phyloP scores from a whole-genome alignment of 2,797 vertebrate species.

The Propithecus perrieri region DNA sequence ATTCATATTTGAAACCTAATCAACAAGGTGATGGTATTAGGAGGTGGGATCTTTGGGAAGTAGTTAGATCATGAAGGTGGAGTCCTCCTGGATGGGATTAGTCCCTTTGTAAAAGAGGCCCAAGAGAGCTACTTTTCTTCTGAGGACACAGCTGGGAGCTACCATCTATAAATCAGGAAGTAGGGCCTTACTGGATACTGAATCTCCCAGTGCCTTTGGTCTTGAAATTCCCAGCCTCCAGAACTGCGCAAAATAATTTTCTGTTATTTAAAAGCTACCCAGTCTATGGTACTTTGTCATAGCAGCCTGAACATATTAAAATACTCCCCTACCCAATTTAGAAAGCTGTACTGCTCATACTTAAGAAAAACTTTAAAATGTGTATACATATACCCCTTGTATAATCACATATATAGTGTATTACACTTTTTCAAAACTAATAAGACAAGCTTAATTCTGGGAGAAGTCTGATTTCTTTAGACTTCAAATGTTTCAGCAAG shows the following conservation, averaged over 20 bases:
- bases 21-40: not conserved
- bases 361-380: not conserved
- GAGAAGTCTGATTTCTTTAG: not conserved
- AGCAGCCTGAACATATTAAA: not conserved
- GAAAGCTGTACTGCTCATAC: not conserved
- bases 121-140: not conserved
- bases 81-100: too few species aligned
- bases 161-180: not conserved
- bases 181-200: rapidly evolving
- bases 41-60: not conserved
- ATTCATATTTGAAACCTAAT: not conserved
- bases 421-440: not conserved
- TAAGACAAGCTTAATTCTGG: not conserved
- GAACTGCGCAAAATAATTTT: not conserved
- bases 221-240: not conserved
- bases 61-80: not conserved
- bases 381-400: too few species aligned
- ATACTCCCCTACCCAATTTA: not conserved
- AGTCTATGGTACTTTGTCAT: not conserved
- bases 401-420: not conserved
- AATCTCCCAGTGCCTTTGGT: not conserved
- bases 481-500: not conserved
- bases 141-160: not conserved
- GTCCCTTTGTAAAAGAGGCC: not conserved
- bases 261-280: not conserved